Evolutionary conservation across 2,797 vertebrate genomes (phyloP), one percentile per base, ranked within the genome.

Genomic region (Gymnodraco acuticeps): DNA sequence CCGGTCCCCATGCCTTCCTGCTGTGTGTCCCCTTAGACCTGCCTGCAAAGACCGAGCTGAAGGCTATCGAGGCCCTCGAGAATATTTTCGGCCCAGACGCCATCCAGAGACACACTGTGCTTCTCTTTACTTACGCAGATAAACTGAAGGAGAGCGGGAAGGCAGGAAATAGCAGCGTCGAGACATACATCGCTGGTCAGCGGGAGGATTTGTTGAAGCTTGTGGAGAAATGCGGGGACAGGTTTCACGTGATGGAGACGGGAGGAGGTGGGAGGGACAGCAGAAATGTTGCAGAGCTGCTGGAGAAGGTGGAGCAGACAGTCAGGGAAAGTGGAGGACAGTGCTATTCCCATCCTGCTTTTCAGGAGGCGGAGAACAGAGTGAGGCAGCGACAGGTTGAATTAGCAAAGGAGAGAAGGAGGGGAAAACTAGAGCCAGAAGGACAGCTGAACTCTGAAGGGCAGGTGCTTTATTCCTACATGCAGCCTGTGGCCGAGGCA

Each of bases 1-100:
- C 95, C 0, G 95, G 95, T 11, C 95, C 94, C 41, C 95, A 96
- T 1, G 88, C 84, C 58, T 95, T 95, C 84, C 90, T 96, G 23
- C 60, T 95, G 46, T 96, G 95, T 1, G 85, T 95, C 63, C 94
- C 95, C 1, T n/a, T 94, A 38, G 90, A 95, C 84, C 90, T 87
- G 61, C 90, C 94, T 0, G 87, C 92, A 43, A 88, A 88, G 69
- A 66, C 56, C 0, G 94, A 93, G 81, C 81, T 94, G 46, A 87
- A 82, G 78, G 70, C 87, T 41, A 89, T 96, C 11, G 2, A 10
- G 0, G 72, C 88, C 16, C 64, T 95, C 1, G 91, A 88, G 71
- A 62, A 17, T 0, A 84, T 90, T 5, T 95, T 96, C 33, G 95
- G 94, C 11, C 78, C 73, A 0, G 89, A 88, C 0, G 88, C 87